Conservation (phyloP, 2,888 invertebrate species). For the Amiota minor region DNA sequence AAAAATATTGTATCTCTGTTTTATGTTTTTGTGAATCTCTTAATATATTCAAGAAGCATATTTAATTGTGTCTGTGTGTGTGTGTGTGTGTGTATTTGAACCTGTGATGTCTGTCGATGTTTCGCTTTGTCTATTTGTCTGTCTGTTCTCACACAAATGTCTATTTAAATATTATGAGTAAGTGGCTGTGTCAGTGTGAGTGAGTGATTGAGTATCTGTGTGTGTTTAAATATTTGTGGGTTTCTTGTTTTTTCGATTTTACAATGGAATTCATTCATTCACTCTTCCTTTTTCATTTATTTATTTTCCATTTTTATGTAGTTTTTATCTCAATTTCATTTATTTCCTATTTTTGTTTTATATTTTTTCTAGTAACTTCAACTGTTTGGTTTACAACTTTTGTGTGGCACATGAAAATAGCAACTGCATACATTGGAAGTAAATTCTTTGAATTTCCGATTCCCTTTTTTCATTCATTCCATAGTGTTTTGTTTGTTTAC, state of each 20-base stretch:
- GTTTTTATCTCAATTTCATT: slow-evolving; percentile 56
- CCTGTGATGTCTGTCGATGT: no score
- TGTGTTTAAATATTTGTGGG: slow-evolving; percentile 58
- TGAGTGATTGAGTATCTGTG: slow-evolving; percentile 36
- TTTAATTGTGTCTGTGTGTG: slow-evolving; percentile 53
- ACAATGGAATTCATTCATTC: no score
- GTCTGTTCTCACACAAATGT: slow-evolving; percentile 2
- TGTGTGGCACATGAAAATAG: background rate
- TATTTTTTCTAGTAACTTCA: slow-evolving; percentile 35
- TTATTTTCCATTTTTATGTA: slow-evolving; percentile 28
- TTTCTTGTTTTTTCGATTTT: slow-evolving; percentile 42
- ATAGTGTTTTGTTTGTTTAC: background rate
- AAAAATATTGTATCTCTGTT: background rate
- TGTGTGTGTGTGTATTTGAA: slow-evolving; percentile 36
- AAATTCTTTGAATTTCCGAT: slow-evolving; percentile 11
- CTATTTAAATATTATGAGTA: background rate
- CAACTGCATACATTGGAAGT: background rate
- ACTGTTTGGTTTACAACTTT: slow-evolving; percentile 29
- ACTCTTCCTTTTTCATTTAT: background rate
- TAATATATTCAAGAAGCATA: slow-evolving; percentile 60
- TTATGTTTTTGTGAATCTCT: slow-evolving; percentile 31
- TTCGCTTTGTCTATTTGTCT: slow-evolving; percentile 23
- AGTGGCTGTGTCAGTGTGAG: background rate
- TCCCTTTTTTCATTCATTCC: background rate
- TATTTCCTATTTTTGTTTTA: slow-evolving; percentile 46